Percentiles rank a stretch among this genome's conserved stretches.
Conservation (phyloP, 2,888 invertebrate species). For the Capitulum mitella region DNA sequence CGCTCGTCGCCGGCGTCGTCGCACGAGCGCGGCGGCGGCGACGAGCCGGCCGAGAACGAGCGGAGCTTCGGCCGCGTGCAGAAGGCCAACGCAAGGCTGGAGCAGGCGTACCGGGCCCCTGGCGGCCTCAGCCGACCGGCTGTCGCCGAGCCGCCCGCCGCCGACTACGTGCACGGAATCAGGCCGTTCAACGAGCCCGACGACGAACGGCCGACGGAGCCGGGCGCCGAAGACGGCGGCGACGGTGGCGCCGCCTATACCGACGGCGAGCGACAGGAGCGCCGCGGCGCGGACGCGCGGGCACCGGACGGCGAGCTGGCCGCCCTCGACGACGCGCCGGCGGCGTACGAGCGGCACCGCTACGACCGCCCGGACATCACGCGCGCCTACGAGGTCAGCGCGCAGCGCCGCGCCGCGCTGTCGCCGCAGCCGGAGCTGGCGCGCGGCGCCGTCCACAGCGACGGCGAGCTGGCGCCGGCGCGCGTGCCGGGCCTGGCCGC, state of each 20-base stretch:
- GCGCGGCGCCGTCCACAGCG: background rate
- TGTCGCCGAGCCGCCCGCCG: background rate
- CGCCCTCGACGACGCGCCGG: background rate
- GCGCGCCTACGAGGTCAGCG: background rate
- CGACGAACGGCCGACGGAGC: background rate
- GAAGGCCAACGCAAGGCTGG: background rate
- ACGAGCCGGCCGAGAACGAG: slow-evolving; percentile 9
- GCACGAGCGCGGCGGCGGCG: background rate
- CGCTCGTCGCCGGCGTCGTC: too few relatives aligned
- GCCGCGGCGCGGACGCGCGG: background rate
- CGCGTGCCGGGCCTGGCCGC: background rate
- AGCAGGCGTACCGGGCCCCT: background rate
- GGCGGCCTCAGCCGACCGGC: background rate
- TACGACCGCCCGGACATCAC: background rate
- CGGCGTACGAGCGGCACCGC: background rate
- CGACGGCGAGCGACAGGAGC: background rate
- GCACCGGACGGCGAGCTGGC: background rate
- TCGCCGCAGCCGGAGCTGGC: background rate
- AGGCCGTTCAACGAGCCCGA: background rate
- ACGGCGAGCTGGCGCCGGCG: background rate
- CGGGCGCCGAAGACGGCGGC: background rate
- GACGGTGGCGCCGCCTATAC: background rate
- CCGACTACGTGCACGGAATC: background rate
- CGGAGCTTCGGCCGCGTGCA: background rate
- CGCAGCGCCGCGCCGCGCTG: background rate